phyloP scores from a whole-genome alignment of 1,140 invertebrate species.

The Antheraea pernyi region DNA sequence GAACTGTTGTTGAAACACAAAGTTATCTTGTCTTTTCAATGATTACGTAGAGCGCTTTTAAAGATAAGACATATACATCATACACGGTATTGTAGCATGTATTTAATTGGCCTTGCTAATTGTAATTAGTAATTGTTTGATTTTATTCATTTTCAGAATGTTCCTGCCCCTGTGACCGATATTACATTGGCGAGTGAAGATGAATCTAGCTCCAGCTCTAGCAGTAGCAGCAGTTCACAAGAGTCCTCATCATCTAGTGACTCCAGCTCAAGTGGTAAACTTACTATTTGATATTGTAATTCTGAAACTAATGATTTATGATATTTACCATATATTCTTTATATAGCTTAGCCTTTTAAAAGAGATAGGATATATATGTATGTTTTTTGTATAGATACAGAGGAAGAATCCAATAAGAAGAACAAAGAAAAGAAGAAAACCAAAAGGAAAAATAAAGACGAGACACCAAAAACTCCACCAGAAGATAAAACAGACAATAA shows the following conservation, averaged over 20 bases:
- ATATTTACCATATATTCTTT: too few species aligned
- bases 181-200: constrained; percentile 60
- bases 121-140: background rate
- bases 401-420: constrained; percentile 51
- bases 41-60: too few species aligned
- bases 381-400: constrained; percentile 44
- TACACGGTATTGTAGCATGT: too few species aligned
- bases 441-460: constrained; percentile 48
- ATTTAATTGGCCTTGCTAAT: too few species aligned
- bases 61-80: too few species aligned
- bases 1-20: too few species aligned
- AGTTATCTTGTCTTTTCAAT: too few species aligned
- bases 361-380: background rate
- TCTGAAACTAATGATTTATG: background rate
- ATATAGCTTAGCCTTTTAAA: too few species aligned
- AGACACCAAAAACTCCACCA: constrained; percentile 37
- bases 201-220: constrained; percentile 55
- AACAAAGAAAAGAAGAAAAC: constrained; percentile 55
- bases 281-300: constrained; percentile 22
- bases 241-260: constrained; percentile 50
- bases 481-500: constrained; percentile 32
- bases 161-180: constrained; percentile 54
- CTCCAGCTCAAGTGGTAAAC: constrained; percentile 61
- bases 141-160: constrained; percentile 45
- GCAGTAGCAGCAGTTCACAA: constrained; percentile 43